Evolutionary conservation across 92 coral and sea anemone species (phyloP).

Genomic region (Epizoanthus scotinus): DNA sequence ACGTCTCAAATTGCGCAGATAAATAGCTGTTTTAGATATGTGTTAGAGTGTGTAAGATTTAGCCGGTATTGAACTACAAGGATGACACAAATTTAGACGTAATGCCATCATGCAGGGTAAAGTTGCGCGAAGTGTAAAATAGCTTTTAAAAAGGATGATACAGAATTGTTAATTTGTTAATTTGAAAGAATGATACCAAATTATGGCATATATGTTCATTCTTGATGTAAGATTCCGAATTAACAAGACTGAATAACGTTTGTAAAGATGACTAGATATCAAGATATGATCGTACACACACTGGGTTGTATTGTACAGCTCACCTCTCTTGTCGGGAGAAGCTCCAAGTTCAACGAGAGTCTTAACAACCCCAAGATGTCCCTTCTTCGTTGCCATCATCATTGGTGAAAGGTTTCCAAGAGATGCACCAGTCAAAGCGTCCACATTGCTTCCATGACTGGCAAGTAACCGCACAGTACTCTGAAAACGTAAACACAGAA

Average conservation of each 20-base stretch:
- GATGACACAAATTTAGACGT: no score
- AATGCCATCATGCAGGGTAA: no score
- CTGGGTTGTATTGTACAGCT: background rate
- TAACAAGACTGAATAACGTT: background rate
- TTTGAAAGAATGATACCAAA: no score
- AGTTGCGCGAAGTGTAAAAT: no score
- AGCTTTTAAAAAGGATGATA: no score
- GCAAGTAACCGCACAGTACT: slow-evolving; percentile 60
- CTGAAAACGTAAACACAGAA: slow-evolving; percentile 27
- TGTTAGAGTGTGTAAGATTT: no score
- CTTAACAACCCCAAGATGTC: slow-evolving; percentile 74
- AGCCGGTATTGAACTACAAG: no score
- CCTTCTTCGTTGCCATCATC: slow-evolving; percentile 76
- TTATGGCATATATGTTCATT: no score
- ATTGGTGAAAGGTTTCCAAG: slow-evolving; percentile 74
- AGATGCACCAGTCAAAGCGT: slow-evolving; percentile 74
- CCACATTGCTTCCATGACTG: slow-evolving; percentile 65
- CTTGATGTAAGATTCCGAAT: no score
- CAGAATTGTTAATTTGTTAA: no score
- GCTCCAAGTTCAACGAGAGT: slow-evolving; percentile 77
- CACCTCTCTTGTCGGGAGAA: slow-evolving; percentile 76
- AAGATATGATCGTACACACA: background rate
- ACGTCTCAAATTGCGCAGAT: no score
- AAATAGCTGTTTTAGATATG: no score
- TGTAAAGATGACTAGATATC: background rate